Percentiles rank a stretch among this genome's conserved stretches.
These are phyloP conservation scores for Tetraodon nigroviridis DNA, from an alignment of 2,113 vertebrate species.

Conservation along the genomic window DNA sequence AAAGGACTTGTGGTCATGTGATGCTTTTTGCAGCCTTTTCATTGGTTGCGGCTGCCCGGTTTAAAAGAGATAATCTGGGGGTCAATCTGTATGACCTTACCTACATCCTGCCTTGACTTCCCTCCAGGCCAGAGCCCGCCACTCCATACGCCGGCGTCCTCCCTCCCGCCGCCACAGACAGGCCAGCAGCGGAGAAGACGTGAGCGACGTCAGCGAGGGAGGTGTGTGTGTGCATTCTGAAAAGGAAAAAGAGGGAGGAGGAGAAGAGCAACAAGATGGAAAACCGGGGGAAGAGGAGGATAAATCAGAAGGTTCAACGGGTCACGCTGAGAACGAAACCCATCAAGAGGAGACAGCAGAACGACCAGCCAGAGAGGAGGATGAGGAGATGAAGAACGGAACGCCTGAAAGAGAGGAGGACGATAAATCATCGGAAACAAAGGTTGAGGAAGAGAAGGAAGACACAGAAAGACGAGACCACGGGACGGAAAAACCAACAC, in stretches of 20 bases:
- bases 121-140: constrained; percentile 64
- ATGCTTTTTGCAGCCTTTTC: not conserved
- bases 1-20: not conserved
- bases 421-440: not conserved
- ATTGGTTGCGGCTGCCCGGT: not conserved
- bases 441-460: not conserved
- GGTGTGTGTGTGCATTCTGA: constrained; percentile 1
- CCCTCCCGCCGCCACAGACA: constrained; percentile 67
- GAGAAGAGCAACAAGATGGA: constrained; percentile 11
- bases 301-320: not conserved
- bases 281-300: not conserved
- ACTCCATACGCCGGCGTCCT: constrained; percentile 69
- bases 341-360: not conserved
- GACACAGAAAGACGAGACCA: not conserved
- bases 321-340: not conserved
- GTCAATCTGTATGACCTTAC: not conserved
- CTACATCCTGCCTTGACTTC: not conserved
- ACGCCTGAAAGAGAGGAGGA: not conserved
- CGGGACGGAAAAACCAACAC: not conserved
- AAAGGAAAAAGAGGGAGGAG: not conserved
- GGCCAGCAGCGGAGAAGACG: constrained; percentile 56
- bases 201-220: not conserved
- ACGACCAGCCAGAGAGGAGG: not conserved
- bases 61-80: not conserved
- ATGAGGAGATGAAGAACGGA: not conserved